A percentile compares a stretch with the other conserved stretches of the same genome.
phyloP scores from a whole-genome alignment of 2,113 vertebrate species.

The Machaerirhynchus nigripectus region DNA sequence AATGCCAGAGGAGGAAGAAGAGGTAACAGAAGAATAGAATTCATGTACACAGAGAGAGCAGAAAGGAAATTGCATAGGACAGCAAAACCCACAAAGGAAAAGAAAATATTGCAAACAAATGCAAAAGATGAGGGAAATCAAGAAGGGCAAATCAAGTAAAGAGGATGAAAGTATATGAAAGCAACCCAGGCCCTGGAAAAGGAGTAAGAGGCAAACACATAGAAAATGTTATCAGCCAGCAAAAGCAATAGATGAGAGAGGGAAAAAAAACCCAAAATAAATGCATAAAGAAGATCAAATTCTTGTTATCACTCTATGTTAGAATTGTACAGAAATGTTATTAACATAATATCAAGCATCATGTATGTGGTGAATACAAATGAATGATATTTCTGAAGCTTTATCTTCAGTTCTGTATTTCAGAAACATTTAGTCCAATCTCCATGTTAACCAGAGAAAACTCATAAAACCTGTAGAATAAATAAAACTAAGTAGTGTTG shows the following conservation, averaged over 20 bases:
- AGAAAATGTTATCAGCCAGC: neutral
- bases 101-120: neutral
- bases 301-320: neutral
- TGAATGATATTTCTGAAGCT: neutral
- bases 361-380: neutral
- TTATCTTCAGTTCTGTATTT: neutral
- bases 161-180: neutral
- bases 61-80: neutral
- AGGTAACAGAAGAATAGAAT: neutral
- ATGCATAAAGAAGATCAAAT: neutral
- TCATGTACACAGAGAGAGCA: neutral
- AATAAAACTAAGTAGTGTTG: neutral
- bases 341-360: neutral
- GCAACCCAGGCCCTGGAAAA: neutral
- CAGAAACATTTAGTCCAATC: neutral
- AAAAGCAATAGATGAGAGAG: neutral
- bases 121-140: neutral
- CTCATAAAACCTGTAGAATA: neutral
- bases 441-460: neutral
- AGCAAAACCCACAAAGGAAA: neutral
- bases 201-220: neutral
- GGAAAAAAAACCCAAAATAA: neutral
- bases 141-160: neutral
- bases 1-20: neutral
- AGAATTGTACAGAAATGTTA: neutral